Conservation (phyloP, 2,113 vertebrate genomes). For the Clarias macrocephalus region DNA sequence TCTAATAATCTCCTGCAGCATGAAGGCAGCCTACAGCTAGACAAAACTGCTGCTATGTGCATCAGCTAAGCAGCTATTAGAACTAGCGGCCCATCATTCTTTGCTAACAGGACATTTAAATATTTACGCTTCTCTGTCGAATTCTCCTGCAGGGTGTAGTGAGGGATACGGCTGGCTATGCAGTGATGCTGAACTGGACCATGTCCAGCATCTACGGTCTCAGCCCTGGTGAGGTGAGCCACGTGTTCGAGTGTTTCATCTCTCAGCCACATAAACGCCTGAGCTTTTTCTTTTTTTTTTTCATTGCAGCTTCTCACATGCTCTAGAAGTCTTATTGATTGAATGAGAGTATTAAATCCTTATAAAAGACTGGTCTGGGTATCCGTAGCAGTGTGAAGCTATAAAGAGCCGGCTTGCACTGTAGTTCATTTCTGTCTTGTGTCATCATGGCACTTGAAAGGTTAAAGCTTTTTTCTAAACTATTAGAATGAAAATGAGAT, state of each 20-base stretch:
- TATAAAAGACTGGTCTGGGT: neutral
- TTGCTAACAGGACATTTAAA: neutral
- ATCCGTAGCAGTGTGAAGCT: neutral
- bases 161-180: conserved; percentile 90
- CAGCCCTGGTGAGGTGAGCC: conserved; percentile 87
- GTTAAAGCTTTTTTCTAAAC: neutral
- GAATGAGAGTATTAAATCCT: neutral
- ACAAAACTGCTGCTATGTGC: neutral
- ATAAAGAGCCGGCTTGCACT: neutral
- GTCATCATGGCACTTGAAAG: neutral
- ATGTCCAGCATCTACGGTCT: conserved; percentile 94
- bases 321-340: neutral
- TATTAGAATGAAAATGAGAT: neutral
- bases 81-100: neutral
- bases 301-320: too few species aligned
- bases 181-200: conserved; percentile 95
- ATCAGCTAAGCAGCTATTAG: neutral
- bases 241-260: neutral
- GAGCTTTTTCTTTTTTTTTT: neutral
- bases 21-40: neutral
- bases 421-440: neutral
- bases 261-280: neutral
- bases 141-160: conserved; percentile 80
- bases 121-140: neutral
- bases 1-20: neutral